Evolutionary conservation across 1,140 invertebrate genomes (phyloP), one percentile per base, ranked within the genome.

Genomic region (Galleria mellonella): DNA sequence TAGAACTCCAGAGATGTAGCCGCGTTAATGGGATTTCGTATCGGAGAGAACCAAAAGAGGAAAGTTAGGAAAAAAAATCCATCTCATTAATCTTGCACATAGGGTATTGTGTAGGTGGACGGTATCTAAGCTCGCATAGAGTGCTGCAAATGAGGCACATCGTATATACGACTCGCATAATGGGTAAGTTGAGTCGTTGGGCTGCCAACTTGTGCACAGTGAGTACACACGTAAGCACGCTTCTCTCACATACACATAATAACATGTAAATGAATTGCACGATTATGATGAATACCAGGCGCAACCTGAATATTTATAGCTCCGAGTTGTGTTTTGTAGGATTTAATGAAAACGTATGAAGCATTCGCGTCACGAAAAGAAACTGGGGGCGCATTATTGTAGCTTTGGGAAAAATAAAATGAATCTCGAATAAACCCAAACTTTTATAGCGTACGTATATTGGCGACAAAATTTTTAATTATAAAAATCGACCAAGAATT

Each of bases 191-290:
- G n/a, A n/a, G 43, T 3, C 30, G 10, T 11, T 32, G 17, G 11
- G 10, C 10, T 9, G 9, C 13, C 9, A 14, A 15, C n/a, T n/a
- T n/a, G n/a, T n/a, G n/a, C 35, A 6, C 2, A 37, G 33, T 11
- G 35, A 14, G 14, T 33, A 32, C 10, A 33, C 32, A 46, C 41
- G 37, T 32, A 23, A 37, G 35, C 51, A 62, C 43, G 10, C 45
- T 36, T 51, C 50, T 51, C 51, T 40, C 51, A 43, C 56, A 60
- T 50, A 42, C 41, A 62, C 59, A 63, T 53, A 70, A 69, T 69
- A 66, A 54, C 65, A 76, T 75, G 67, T 62, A 81, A 77, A 81
- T 77, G 64, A 75, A 73, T 66, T 60, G 58, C 57, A 63, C 48
- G 48, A 66, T 65, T 71, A 73, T 68, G 64, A 72, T 65, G 69